Conservation (phyloP, 2,888 invertebrate genomes). For the Punctoribates punctum region DNA sequence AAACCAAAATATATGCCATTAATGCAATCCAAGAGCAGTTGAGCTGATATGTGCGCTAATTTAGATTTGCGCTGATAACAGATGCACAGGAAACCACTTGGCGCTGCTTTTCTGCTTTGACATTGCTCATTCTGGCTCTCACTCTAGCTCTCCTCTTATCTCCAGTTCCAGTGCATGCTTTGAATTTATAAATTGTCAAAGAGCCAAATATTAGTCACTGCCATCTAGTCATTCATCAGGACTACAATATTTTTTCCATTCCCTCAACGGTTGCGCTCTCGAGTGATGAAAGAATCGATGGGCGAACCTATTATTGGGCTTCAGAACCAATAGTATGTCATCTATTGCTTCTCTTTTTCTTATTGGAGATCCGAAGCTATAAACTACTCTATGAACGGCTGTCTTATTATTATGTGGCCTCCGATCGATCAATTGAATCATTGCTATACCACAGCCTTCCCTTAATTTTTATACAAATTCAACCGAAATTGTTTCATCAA, state of each 20-base stretch:
- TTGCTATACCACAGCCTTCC: background rate
- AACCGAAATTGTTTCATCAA: background rate
- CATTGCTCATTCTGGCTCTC: background rate
- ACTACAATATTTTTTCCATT: constrained; percentile 4
- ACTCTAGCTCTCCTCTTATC: background rate
- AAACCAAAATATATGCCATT: constrained; percentile 3
- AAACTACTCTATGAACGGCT: background rate
- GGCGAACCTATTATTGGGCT: background rate
- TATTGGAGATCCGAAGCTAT: constrained; percentile 21
- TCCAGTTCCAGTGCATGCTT: constrained; percentile 11
- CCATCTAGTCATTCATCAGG: constrained; percentile 29
- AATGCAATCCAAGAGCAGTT: background rate
- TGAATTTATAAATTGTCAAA: constrained; percentile 14
- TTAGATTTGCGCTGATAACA: constrained; percentile 16
- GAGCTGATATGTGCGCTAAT: constrained; percentile 1
- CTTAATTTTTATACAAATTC: background rate
- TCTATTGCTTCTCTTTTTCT: background rate
- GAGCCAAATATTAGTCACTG: background rate
- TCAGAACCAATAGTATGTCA: background rate
- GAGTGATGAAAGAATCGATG: background rate
- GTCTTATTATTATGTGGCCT: constrained; percentile 31
- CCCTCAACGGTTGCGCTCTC: constrained; percentile 15
- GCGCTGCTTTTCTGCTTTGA: background rate
- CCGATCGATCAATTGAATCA: constrained; percentile 30
- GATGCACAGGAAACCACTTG: constrained; percentile 31